Conservation (phyloP, 2,888 invertebrate species). For the Gymnoscelis rufifasciata region DNA sequence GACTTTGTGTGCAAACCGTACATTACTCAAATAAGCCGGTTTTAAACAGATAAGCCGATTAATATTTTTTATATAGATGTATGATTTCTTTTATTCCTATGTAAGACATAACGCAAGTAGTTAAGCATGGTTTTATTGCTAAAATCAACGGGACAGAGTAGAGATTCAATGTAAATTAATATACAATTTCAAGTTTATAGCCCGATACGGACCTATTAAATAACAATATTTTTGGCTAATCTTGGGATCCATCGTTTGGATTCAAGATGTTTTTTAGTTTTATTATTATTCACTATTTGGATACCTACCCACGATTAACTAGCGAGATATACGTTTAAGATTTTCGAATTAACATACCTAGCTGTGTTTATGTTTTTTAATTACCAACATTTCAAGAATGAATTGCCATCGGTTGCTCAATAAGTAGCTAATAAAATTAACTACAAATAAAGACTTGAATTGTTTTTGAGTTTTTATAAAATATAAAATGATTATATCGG, state of each 20-base stretch:
- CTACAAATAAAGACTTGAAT: too few relatives aligned
- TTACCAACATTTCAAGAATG: slow-evolving; percentile 1
- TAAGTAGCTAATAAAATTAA: not conserved
- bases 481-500: too few relatives aligned
- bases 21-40: slow-evolving; percentile 66
- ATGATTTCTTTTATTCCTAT: slow-evolving; percentile 64
- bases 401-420: not conserved
- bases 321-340: slow-evolving; percentile 17
- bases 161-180: slow-evolving; percentile 48
- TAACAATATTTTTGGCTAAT: slow-evolving; percentile 45
- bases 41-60: slow-evolving; percentile 78
- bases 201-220: slow-evolving; percentile 37
- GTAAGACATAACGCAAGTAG: slow-evolving; percentile 52
- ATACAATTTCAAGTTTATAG: slow-evolving; percentile 39
- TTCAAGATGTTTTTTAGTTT: slow-evolving; percentile 33
- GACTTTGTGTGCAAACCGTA: slow-evolving; percentile 52
- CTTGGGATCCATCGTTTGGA: slow-evolving; percentile 34
- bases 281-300: slow-evolving; percentile 25
- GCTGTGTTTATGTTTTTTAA: not conserved
- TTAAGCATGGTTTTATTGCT: slow-evolving; percentile 53
- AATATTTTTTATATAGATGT: slow-evolving; percentile 69
- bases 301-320: slow-evolving; percentile 25
- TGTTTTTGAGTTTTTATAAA: too few relatives aligned
- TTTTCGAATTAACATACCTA: slow-evolving; percentile 7
- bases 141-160: slow-evolving; percentile 50